Evolutionary conservation across 2,888 invertebrate species (phyloP).

Genomic region (Drosophila antonietae): DNA sequence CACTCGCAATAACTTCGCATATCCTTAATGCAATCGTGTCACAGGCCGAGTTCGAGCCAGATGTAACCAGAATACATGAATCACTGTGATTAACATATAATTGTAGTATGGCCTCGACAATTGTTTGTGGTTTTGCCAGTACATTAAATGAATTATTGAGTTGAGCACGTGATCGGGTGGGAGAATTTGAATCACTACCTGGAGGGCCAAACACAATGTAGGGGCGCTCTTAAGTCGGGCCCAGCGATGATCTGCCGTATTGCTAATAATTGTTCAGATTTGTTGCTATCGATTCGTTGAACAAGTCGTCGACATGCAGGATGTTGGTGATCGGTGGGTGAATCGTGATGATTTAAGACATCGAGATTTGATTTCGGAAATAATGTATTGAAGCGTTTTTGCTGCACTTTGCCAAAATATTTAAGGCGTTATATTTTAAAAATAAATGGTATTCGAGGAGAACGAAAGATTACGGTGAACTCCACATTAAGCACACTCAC

Average conservation of each 20-base stretch:
- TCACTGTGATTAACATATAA: slow-evolving; percentile 76
- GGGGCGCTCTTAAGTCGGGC: slow-evolving; percentile 88
- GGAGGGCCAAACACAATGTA: slow-evolving; percentile 95
- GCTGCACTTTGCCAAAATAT: fast-evolving
- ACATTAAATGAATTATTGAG: slow-evolving; percentile 79
- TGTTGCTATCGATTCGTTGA: slow-evolving; percentile 82
- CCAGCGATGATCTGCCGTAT: slow-evolving; percentile 88
- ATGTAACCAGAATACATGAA: slow-evolving; percentile 87
- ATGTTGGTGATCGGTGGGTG: background rate
- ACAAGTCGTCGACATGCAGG: slow-evolving; percentile 24
- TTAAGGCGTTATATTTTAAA: background rate
- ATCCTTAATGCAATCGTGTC: slow-evolving; percentile 87
- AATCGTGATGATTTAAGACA: background rate
- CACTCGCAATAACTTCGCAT: slow-evolving; percentile 51
- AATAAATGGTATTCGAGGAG: slow-evolving; percentile 1
- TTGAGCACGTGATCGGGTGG: background rate
- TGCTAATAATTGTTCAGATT: slow-evolving; percentile 88
- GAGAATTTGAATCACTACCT: slow-evolving; percentile 85
- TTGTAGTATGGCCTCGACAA: slow-evolving; percentile 90
- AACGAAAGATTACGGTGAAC: slow-evolving; percentile 7
- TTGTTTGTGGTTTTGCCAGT: slow-evolving; percentile 90
- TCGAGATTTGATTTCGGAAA: slow-evolving; percentile 29
- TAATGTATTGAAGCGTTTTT: slow-evolving; percentile 4
- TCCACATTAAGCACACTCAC: background rate
- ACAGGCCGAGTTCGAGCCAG: slow-evolving; percentile 83